Evolutionary conservation across 2,797 vertebrate genomes (phyloP).

Genomic region (Petrocephalus schoutedeni): DNA sequence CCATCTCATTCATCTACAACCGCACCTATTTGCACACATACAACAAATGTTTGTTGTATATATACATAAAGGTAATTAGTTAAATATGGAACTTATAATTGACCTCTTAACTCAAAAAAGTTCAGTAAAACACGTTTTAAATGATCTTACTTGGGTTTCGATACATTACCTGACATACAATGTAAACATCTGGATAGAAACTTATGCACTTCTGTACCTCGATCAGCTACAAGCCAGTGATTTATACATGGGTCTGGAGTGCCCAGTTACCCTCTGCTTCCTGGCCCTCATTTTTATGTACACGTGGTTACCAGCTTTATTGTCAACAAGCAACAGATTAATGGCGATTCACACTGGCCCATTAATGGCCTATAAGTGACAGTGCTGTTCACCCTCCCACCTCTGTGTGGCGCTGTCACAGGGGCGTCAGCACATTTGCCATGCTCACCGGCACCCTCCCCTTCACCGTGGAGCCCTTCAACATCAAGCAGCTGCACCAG

Average conservation of each 20-base stretch:
- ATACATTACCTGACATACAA: background rate
- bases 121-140: background rate
- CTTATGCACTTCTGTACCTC: background rate
- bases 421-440: constrained; percentile 75
- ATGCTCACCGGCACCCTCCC: constrained; percentile 75
- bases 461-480: constrained; percentile 74
- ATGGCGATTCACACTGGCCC: background rate
- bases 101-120: background rate
- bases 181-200: background rate
- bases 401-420: constrained; percentile 39
- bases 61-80: background rate
- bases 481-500: constrained; percentile 76
- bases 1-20: background rate
- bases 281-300: background rate
- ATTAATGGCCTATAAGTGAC: background rate
- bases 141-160: background rate
- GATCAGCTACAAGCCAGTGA: background rate
- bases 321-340: background rate
- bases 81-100: background rate
- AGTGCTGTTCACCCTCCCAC: background rate
- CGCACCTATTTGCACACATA: background rate
- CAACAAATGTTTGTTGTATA: background rate
- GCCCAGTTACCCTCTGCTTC: background rate
- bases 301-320: background rate
- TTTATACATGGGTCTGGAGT: background rate